These are phyloP conservation scores for Andrena hattorfiana DNA, from an alignment of 2,888 invertebrate species.

Conservation along the genomic window DNA sequence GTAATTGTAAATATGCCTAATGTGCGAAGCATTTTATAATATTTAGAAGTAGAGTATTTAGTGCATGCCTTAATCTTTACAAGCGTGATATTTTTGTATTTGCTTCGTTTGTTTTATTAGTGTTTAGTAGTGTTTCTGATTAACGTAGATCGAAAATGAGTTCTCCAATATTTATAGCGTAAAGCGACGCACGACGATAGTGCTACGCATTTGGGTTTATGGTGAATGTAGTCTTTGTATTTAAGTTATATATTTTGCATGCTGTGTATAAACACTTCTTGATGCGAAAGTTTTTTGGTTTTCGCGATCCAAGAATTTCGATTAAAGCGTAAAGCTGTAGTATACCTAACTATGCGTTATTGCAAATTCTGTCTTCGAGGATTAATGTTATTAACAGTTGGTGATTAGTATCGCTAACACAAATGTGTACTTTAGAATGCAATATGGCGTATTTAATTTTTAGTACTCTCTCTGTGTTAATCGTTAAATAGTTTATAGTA, in stretches of 20 bases:
- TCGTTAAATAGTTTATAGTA: conserved; percentile 38
- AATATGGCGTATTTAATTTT: conserved; percentile 28
- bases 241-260: conserved; percentile 14
- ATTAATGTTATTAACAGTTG: conserved; percentile 35
- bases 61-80: conserved; percentile 18
- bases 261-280: conserved; percentile 17
- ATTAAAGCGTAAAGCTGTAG: conserved; percentile 29
- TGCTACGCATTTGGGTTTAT: not conserved
- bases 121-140: not conserved
- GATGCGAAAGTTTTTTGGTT: conserved; percentile 25
- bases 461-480: conserved; percentile 21
- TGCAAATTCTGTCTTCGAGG: conserved; percentile 32
- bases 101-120: not conserved
- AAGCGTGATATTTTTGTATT: not conserved
- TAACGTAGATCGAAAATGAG: not conserved
- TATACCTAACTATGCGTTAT: conserved; percentile 40
- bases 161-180: conserved; percentile 5
- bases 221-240: conserved; percentile 24
- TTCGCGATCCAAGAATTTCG: conserved; percentile 13
- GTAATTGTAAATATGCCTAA: conserved; percentile 4
- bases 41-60: not conserved
- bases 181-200: not conserved
- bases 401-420: conserved; percentile 22
- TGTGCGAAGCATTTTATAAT: conserved; percentile 31
- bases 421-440: conserved; percentile 34